These are phyloP conservation scores for Scaptomyza reducta DNA, from an alignment of 2,888 invertebrate species.

Conservation along the genomic window DNA sequence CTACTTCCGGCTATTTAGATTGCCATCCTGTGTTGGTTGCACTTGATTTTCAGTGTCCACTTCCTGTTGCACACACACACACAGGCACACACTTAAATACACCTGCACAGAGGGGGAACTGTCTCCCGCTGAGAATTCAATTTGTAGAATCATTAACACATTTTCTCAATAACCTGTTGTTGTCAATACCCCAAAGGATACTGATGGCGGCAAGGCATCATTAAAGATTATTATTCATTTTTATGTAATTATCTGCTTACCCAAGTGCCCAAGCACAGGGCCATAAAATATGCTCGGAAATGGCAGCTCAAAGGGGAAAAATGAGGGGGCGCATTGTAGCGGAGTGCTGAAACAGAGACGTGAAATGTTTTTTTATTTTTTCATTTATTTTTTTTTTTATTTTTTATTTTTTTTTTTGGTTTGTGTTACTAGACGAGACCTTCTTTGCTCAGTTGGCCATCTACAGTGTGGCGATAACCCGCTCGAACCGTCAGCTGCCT, in stretches of 20 bases:
- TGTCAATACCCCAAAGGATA: conserved; percentile 55
- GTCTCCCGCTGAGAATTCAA: conserved; percentile 54
- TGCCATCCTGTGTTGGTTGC: conserved; percentile 55
- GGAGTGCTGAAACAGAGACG: conserved; percentile 4
- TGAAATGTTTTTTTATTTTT: conserved; percentile 14
- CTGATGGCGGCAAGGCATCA: conserved; percentile 31
- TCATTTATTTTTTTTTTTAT: conserved; percentile 4
- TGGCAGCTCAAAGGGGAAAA: neutral
- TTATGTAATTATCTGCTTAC: conserved; percentile 73
- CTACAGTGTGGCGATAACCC: conserved; percentile 39
- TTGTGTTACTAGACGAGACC: conserved; percentile 15
- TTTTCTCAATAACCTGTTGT: conserved; percentile 72
- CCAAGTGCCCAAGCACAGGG: conserved; percentile 32
- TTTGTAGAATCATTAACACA: conserved; percentile 74
- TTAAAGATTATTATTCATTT: conserved; percentile 73
- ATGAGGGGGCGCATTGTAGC: neutral
- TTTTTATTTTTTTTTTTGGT: conserved; percentile 6
- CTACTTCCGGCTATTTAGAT: conserved; percentile 69
- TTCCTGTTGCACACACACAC: conserved; percentile 29
- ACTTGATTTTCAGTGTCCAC: conserved; percentile 57
- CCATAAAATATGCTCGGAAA: conserved; percentile 36
- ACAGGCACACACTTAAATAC: neutral
- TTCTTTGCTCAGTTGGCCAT: conserved; percentile 13
- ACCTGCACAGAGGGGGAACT: neutral
- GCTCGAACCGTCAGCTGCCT: conserved; percentile 28